phyloP scores from a whole-genome alignment of 1,140 invertebrate genomes.

The Arion vulgaris region DNA sequence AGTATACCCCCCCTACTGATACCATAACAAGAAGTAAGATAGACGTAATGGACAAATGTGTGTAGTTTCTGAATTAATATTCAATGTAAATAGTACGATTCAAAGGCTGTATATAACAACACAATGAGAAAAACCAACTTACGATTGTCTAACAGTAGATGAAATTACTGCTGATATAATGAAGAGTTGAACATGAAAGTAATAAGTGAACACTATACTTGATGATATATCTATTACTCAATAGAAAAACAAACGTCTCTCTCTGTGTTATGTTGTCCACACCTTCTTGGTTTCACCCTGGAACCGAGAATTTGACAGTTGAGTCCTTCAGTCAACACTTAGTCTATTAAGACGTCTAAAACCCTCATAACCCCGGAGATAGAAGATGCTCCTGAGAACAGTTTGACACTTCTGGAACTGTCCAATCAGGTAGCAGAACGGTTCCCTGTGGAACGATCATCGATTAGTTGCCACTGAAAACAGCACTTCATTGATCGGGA shows the following conservation, averaged over 20 bases:
- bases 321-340: slow-evolving; percentile 4
- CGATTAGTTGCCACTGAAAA: not conserved
- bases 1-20: no score
- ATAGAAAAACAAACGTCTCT: not conserved
- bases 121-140: no score
- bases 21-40: no score
- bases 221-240: no score
- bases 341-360: slow-evolving; percentile 15
- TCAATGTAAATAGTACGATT: no score
- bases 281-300: not conserved
- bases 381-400: slow-evolving; percentile 14
- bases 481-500: not conserved
- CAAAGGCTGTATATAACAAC: no score
- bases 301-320: not conserved
- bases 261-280: not conserved
- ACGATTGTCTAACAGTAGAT: no score
- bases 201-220: no score
- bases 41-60: no score
- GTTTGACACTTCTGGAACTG: not conserved
- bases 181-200: no score
- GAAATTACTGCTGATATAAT: no score
- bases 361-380: not conserved
- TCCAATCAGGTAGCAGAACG: not conserved
- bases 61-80: no score
- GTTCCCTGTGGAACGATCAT: not conserved